Conservation (phyloP, 2,888 invertebrate genomes). For the Arge pagana region DNA sequence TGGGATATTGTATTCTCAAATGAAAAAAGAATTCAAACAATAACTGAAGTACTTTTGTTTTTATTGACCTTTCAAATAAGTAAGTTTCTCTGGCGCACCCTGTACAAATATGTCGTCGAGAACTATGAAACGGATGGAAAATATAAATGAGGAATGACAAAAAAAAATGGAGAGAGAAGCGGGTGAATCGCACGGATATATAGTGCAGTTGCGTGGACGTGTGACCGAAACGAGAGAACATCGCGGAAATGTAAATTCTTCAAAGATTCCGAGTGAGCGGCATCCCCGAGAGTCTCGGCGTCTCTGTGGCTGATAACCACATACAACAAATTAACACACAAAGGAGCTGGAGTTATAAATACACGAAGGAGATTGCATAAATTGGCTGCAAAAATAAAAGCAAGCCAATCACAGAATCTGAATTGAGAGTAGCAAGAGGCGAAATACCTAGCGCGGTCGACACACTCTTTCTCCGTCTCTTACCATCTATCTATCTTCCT, state of each 20-base stretch:
- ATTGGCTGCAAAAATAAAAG: slow-evolving; percentile 51
- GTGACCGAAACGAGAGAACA: background rate
- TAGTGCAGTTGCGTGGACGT: too few relatives aligned
- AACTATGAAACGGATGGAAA: too few relatives aligned
- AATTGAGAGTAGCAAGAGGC: slow-evolving; percentile 51
- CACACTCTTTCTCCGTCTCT: slow-evolving; percentile 11
- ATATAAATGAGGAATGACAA: too few relatives aligned
- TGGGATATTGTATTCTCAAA: too few relatives aligned
- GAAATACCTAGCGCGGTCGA: slow-evolving; percentile 34
- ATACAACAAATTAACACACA: slow-evolving; percentile 55
- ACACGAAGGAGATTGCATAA: slow-evolving; percentile 49
- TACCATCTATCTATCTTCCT: slow-evolving; percentile 1
- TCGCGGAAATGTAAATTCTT: slow-evolving; percentile 3
- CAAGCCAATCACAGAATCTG: slow-evolving; percentile 50
- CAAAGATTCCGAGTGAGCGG: too few relatives aligned
- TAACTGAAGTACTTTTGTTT: too few relatives aligned
- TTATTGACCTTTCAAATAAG: too few relatives aligned
- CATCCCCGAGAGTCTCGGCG: slow-evolving; percentile 12
- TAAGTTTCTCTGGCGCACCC: too few relatives aligned
- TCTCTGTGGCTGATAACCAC: slow-evolving; percentile 2
- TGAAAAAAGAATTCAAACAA: too few relatives aligned
- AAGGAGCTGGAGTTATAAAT: slow-evolving; percentile 54
- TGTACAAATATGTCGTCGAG: too few relatives aligned
- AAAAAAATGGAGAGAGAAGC: too few relatives aligned
- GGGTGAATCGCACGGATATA: too few relatives aligned